A percentile compares a stretch with the other conserved stretches of the same genome.
Evolutionary conservation across 2,888 invertebrate species (phyloP).

Genomic region (Morinoia aosen): DNA sequence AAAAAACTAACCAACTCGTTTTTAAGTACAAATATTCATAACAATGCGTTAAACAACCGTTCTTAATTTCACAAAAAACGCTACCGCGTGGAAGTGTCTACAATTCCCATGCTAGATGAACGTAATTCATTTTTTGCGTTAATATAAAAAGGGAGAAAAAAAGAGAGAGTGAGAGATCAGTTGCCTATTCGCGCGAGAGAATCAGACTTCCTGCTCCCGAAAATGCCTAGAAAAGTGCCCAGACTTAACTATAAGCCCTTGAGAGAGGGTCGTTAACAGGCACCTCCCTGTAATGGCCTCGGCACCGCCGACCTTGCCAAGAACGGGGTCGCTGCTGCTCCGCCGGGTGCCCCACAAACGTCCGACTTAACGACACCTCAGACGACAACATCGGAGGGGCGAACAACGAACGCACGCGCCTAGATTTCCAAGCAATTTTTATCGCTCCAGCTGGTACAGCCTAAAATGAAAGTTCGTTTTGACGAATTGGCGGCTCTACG

Average conservation of each 20-base stretch:
- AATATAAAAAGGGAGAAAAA: not conserved
- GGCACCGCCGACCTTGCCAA: not conserved
- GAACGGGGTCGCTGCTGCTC: not conserved
- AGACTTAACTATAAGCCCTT: not conserved
- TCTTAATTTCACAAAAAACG: not conserved
- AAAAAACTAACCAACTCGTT: not conserved
- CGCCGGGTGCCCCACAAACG: not conserved
- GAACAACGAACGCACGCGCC: no score
- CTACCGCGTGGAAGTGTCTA: not conserved
- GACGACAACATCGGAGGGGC: no score
- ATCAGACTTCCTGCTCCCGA: not conserved
- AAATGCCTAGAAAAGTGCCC: slow-evolving; percentile 4
- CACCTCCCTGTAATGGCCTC: not conserved
- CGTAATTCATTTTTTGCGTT: not conserved
- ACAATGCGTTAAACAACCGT: not conserved
- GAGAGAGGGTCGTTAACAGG: not conserved
- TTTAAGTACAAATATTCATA: not conserved
- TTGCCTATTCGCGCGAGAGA: not conserved
- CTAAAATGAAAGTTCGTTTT: no score
- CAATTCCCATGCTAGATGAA: not conserved
- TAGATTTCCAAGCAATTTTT: no score
- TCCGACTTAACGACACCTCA: no score
- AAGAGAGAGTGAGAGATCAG: not conserved
- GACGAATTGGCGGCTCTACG: no score
- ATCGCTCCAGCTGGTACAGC: no score